Evolutionary conservation across 2,888 invertebrate species (phyloP), one percentile per base, ranked within the genome.

Genomic region (Sarcophaga subvicina): DNA sequence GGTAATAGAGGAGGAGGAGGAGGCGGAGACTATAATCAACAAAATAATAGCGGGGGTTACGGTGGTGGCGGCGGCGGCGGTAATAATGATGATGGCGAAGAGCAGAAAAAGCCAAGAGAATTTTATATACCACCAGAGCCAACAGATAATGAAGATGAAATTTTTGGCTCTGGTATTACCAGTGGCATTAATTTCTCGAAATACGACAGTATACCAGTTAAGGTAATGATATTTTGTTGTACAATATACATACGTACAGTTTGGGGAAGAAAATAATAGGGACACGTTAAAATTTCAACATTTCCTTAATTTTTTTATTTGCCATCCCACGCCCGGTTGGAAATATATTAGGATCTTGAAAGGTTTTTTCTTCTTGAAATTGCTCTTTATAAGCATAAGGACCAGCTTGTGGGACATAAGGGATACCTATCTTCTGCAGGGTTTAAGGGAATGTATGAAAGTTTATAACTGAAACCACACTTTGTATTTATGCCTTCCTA

Each of bases 121-220:
- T 94, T 94, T 37, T 96, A 97, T 89, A 94, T 96, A 70, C 98
- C 98, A 0, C 96, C 96, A 0, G 97, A 97, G 67, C 95, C 96
- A 0, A 94, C 95, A 0, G 95, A 95, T 0, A 96, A 97, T 83
- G 97, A 96, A 79, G 94, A 94, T 0, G 96, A 96, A 84, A 94
- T 97, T 60, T 97, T 97, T 89, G 95, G 95, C 73, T 94, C 94
- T 75, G 95, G 96, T 0, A 96, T 97, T 14, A 94, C 95, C 17
- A 95, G 96, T 0, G 99, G 99, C 0, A 98, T 98, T 64, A 99
- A 99, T 93, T 99, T 99, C 93, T 95, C 96, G 83, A 98, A 98
- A 91, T 98, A 97, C 84, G 97, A 98, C 87, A 95, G 96, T 49
- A 99, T 99, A 88, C 96, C 97, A 80, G 97, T 99, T 0, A 96